Conservation (phyloP, 2,888 invertebrate genomes). For the Drosophila tanythrix region DNA sequence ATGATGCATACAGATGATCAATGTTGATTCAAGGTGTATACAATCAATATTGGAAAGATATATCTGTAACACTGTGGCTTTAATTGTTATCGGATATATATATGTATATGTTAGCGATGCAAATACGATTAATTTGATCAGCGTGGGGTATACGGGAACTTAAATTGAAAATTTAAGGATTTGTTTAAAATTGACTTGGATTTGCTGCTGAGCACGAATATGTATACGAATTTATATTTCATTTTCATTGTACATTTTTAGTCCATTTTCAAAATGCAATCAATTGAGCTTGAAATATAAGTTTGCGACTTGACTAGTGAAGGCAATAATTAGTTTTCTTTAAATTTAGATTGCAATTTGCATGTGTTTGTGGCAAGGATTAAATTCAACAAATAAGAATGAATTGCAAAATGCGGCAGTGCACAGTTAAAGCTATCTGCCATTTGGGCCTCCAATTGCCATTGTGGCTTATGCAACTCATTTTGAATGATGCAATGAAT, state of each 20-base stretch:
- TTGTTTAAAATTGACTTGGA: neutral
- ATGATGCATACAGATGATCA: neutral
- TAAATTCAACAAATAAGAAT: neutral
- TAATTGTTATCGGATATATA: neutral
- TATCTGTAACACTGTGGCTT: neutral
- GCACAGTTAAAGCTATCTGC: conserved; percentile 36
- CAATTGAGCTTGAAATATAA: neutral
- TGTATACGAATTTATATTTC: neutral
- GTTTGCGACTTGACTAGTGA: no score
- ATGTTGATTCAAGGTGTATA: neutral
- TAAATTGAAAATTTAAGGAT: neutral
- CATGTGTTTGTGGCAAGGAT: neutral
- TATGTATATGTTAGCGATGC: no score
- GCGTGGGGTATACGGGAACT: neutral
- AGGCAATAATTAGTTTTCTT: neutral
- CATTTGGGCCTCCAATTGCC: conserved; percentile 48
- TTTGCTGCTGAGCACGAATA: neutral
- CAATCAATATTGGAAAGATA: neutral
- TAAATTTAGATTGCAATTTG: neutral
- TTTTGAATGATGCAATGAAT: conserved; percentile 68
- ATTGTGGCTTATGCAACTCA: conserved; percentile 75
- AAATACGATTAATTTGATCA: neutral
- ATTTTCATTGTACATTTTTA: neutral
- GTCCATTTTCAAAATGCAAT: neutral
- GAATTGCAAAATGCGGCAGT: conserved; percentile 15